Percentiles rank a stretch among this genome's conserved stretches.
Conservation (phyloP, 1,140 invertebrate genomes). For the Musca domestica region DNA sequence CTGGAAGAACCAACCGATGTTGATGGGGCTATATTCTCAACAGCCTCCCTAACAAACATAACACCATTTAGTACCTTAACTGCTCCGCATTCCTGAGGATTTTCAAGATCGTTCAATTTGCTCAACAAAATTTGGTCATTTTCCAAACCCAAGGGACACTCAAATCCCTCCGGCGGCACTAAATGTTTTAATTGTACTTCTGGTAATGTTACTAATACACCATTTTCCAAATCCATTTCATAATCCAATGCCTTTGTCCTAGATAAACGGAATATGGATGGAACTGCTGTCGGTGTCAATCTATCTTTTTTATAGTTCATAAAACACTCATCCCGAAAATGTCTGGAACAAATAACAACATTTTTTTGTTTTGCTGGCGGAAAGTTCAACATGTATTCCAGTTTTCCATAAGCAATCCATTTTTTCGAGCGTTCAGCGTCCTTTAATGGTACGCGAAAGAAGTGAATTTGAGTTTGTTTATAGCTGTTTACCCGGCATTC, state of each 20-base stretch:
- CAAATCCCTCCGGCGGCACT: slow-evolving; percentile 34
- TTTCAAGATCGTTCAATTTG: neutral
- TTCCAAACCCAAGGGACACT: slow-evolving; percentile 34
- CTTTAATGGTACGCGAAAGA: slow-evolving; percentile 56
- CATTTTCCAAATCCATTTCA: slow-evolving; percentile 31
- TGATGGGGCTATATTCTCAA: no score
- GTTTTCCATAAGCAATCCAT: slow-evolving; percentile 51
- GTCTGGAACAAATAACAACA: slow-evolving; percentile 55
- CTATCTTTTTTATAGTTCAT: slow-evolving; percentile 53
- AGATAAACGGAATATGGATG: slow-evolving; percentile 35
- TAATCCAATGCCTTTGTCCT: slow-evolving; percentile 36
- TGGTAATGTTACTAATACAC: slow-evolving; percentile 31
- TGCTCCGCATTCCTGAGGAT: no score
- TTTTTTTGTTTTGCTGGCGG: slow-evolving; percentile 49
- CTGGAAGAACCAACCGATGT: no score
- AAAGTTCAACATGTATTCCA: slow-evolving; percentile 44
- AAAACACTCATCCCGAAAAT: slow-evolving; percentile 56
- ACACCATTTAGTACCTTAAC: no score
- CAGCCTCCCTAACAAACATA: no score
- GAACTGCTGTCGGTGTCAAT: slow-evolving; percentile 32
- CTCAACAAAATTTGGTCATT: slow-evolving; percentile 14
- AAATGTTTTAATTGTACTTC: slow-evolving; percentile 32
- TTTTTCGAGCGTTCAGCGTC: slow-evolving; percentile 46
- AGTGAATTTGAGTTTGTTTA: slow-evolving; percentile 53
- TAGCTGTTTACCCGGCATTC: slow-evolving; percentile 50